Evolutionary conservation across 1,140 invertebrate species (phyloP).

Genomic region (Vanessa tameamea): DNA sequence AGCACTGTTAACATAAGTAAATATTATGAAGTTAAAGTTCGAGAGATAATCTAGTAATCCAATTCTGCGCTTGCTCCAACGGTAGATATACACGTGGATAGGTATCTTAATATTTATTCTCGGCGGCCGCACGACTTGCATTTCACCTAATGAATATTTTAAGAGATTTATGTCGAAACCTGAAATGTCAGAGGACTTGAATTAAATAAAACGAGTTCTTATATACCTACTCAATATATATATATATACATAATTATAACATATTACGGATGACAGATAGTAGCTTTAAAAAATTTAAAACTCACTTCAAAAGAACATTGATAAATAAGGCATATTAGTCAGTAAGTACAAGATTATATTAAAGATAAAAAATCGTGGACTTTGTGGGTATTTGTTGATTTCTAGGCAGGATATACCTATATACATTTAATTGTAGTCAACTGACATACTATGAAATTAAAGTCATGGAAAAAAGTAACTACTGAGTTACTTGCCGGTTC

Average conservation of each 20-base stretch:
- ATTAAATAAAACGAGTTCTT: slow-evolving; percentile 23
- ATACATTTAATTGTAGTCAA: no score
- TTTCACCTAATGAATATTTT: slow-evolving; percentile 69
- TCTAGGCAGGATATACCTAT: no score
- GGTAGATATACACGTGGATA: slow-evolving; percentile 61
- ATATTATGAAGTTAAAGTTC: slow-evolving; percentile 15
- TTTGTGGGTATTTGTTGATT: no score
- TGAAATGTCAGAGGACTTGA: slow-evolving; percentile 31
- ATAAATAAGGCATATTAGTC: no score
- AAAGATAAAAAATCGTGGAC: no score
- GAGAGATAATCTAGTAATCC: slow-evolving; percentile 38
- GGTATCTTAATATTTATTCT: slow-evolving; percentile 64
- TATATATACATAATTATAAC: neutral
- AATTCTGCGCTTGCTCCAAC: slow-evolving; percentile 55
- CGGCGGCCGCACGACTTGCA: slow-evolving; percentile 60
- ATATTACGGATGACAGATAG: no score
- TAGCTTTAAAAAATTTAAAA: no score
- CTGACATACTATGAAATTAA: no score
- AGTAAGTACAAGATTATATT: no score
- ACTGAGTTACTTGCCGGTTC: no score
- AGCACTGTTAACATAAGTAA: neutral
- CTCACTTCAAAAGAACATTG: no score
- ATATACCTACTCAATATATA: neutral
- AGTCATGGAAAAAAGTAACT: no score
- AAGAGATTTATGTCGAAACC: slow-evolving; percentile 53